Evolutionary conservation across 2,113 vertebrate species (phyloP).

Genomic region (Malurus melanocephalus): DNA sequence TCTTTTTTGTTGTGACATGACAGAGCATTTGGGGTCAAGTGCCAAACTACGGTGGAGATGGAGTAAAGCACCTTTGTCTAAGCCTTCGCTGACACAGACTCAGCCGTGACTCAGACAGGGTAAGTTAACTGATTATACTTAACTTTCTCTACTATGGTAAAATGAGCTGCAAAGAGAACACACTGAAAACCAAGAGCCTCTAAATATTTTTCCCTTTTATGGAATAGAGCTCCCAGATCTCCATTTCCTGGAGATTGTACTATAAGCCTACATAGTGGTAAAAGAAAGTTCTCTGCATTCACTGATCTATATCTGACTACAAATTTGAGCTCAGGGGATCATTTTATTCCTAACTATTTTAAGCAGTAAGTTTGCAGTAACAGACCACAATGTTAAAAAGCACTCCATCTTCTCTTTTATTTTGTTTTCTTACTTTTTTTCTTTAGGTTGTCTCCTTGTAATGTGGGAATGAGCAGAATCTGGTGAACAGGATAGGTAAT

Average conservation of each 20-base stretch:
- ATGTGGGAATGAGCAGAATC: slow-evolving; percentile 38
- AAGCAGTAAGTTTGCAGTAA: slow-evolving; percentile 69
- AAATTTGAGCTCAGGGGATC: slow-evolving; percentile 62
- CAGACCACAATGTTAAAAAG: slow-evolving; percentile 47
- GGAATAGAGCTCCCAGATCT: slow-evolving; percentile 67
- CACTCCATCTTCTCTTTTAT: neutral
- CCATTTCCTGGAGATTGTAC: slow-evolving; percentile 73
- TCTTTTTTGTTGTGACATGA: neutral
- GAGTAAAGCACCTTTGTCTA: slow-evolving; percentile 32
- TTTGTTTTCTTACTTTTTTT: neutral
- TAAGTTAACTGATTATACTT: slow-evolving; percentile 50
- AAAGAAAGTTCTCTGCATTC: slow-evolving; percentile 62
- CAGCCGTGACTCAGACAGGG: slow-evolving; percentile 39
- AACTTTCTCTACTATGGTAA: slow-evolving; percentile 58
- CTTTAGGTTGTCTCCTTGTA: neutral
- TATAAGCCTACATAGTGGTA: slow-evolving; percentile 64
- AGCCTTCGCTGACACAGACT: neutral
- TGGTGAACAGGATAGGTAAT: neutral
- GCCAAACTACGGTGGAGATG: slow-evolving; percentile 10
- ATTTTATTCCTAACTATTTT: slow-evolving; percentile 72
- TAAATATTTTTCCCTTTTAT: slow-evolving; percentile 81
- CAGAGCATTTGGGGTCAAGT: slow-evolving; percentile 15
- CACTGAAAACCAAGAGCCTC: slow-evolving; percentile 59
- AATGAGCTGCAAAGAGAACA: slow-evolving; percentile 53
- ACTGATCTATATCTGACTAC: slow-evolving; percentile 58